Evolutionary conservation across 1,140 invertebrate genomes (phyloP), one percentile per base, ranked within the genome.

Genomic region (Planococcus citri): DNA sequence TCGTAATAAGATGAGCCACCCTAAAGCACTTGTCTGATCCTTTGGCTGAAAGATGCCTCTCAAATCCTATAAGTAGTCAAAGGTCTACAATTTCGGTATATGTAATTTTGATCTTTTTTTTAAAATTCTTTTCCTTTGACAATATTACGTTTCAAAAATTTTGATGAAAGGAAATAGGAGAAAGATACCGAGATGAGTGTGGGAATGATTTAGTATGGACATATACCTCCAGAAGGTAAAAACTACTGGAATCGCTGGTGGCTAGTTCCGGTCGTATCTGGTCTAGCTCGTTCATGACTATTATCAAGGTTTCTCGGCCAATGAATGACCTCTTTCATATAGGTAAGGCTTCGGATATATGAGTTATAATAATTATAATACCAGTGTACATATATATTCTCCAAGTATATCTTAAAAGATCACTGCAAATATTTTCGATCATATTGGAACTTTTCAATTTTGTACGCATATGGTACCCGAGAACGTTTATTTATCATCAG

Each of bases 271-370:
- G 60, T 64, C 60, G 60, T 64, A 64, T 64, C 60, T 27, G 25
- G 60, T 64, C 60, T 64, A 27, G 60, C 60, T 64, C 60, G 60
- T 64, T 64, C 60, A 64, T 64, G 60, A 64, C 21, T 64, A 64
- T 64, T 64, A 64, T 64, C 60, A 64, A 64, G 60, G 60, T 64
- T 64, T 64, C 60, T 64, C 60, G 60, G 60, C 60, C 60, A 64
- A 64, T 64, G 60, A 64, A 64, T 64, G 60, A 27, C 60, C 60
- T 64, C 60, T 64, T 64, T 64, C 60, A 27, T 64, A 64, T 25
- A 64, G 60, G 25, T 25, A 64, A 20, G 60, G 25, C 60, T 64
- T 24, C 10, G 24, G 60, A 24, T 64, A 64, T 64, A 64, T 27
- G 60, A 64, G 60, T 27, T 10, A 64, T 64, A 64, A 27, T 64